phyloP scores from a whole-genome alignment of 1,140 invertebrate species.

The Tetragnatha versicolor region DNA sequence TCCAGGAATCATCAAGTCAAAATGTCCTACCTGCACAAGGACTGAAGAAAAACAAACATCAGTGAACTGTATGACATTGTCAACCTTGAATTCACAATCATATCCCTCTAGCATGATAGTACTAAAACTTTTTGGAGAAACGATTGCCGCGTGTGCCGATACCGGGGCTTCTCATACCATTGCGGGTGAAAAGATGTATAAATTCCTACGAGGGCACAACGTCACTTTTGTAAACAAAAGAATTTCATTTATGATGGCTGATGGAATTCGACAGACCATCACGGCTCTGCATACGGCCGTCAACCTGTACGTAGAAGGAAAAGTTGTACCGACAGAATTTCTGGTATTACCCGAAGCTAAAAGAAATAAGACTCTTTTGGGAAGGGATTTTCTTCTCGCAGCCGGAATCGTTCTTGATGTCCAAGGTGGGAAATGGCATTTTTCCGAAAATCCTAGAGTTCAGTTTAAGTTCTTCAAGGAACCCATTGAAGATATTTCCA shows the following conservation, averaged over 20 bases:
- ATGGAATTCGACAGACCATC: background rate
- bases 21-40: too few relatives aligned
- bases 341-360: background rate
- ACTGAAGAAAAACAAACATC: too few relatives aligned
- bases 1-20: too few relatives aligned
- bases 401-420: conserved; percentile 6
- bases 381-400: background rate
- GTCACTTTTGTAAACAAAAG: conserved; percentile 1
- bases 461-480: background rate
- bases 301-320: background rate
- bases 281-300: background rate
- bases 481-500: background rate
- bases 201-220: background rate
- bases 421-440: background rate
- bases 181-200: background rate
- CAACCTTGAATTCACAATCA: background rate
- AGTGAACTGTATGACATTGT: background rate
- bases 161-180: background rate
- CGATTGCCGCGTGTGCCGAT: background rate
- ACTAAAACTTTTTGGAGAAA: conserved; percentile 1
- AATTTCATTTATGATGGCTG: conserved; percentile 1
- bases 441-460: background rate
- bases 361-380: background rate
- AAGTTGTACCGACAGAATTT: background rate
- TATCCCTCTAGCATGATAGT: conserved; percentile 1